phyloP scores from a whole-genome alignment of 2,888 invertebrate genomes.

The Himalopsyche anomala region DNA sequence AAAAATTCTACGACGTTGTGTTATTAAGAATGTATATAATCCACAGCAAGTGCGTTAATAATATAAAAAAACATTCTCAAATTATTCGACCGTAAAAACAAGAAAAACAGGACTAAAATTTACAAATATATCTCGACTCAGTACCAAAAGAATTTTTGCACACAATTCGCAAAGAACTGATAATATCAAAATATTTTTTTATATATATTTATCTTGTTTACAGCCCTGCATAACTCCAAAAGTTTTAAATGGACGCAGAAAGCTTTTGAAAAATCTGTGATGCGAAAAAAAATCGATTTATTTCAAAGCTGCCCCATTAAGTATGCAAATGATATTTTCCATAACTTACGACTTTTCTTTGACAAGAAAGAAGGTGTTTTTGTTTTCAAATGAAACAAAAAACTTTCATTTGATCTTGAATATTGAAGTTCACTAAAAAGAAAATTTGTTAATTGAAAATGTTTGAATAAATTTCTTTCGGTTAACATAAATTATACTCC shows the following conservation, averaged over 20 bases:
- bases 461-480: background rate
- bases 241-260: slow-evolving; percentile 6
- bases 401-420: slow-evolving; percentile 9
- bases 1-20: too few species aligned
- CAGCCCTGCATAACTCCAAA: background rate
- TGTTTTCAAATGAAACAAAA: slow-evolving; percentile 3
- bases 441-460: slow-evolving; percentile 20
- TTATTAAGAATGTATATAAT: too few species aligned
- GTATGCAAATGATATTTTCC: slow-evolving; percentile 19
- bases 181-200: too few species aligned
- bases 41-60: too few species aligned
- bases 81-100: too few species aligned
- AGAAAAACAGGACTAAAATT: too few species aligned
- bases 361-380: slow-evolving; percentile 1
- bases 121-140: too few species aligned
- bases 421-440: background rate
- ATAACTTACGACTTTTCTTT: slow-evolving; percentile 22
- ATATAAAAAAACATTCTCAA: too few species aligned
- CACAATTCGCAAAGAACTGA: too few species aligned
- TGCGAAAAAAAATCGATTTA: slow-evolving; percentile 24
- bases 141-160: too few species aligned
- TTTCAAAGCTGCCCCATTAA: slow-evolving; percentile 3
- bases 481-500: background rate
- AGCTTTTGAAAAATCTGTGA: slow-evolving; percentile 30
- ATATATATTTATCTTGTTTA: too few species aligned